These are phyloP conservation scores for Polyommatus icarus DNA, from an alignment of 2,888 invertebrate genomes.

Conservation along the genomic window DNA sequence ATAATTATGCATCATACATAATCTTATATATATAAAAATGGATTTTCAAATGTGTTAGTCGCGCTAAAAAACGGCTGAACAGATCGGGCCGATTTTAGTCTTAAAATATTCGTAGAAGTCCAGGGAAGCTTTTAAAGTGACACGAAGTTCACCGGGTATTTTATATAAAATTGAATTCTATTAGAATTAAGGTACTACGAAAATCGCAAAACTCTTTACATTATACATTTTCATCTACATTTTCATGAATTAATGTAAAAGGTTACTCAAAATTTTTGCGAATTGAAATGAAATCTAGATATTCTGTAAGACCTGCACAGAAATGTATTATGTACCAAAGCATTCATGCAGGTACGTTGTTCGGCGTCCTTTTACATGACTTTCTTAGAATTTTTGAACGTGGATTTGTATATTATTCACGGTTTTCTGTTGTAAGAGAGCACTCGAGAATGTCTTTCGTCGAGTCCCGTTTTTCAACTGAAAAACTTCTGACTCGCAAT, in stretches of 20 bases:
- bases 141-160: no score
- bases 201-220: neutral
- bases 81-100: no score
- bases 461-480: neutral
- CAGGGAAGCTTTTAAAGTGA: no score
- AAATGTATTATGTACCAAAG: neutral
- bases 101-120: no score
- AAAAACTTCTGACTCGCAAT: neutral
- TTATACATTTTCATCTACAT: neutral
- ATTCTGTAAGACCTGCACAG: neutral
- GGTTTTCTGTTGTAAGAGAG: neutral
- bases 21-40: no score
- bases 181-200: neutral
- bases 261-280: neutral
- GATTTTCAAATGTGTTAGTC: no score
- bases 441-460: neutral
- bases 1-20: no score
- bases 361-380: conserved; percentile 1
- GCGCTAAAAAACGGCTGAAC: no score
- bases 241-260: neutral
- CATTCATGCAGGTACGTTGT: neutral
- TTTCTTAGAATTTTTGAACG: conserved; percentile 1
- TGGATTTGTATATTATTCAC: neutral
- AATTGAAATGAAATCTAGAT: neutral
- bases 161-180: neutral